These are phyloP conservation scores for Salvator merianae DNA, from an alignment of 2,113 vertebrate genomes.

Conservation along the genomic window DNA sequence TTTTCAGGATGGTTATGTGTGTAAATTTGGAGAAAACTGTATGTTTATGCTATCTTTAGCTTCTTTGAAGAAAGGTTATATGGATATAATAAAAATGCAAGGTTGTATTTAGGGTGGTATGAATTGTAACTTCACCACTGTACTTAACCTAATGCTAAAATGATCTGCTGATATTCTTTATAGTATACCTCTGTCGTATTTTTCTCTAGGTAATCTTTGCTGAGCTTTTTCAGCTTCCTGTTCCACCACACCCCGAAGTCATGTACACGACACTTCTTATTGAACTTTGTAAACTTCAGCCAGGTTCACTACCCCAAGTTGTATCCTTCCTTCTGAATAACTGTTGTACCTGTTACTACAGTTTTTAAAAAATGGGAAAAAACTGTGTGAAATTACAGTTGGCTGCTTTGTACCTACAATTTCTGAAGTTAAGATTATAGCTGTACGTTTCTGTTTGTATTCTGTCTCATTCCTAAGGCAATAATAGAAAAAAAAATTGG, in stretches of 20 bases:
- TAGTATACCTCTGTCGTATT: constrained; percentile 1
- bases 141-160: neutral
- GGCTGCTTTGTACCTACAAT: neutral
- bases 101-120: neutral
- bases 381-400: neutral
- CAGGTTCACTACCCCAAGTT: constrained; percentile 96
- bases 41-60: no score
- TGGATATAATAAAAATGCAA: no score
- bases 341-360: neutral
- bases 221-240: constrained; percentile 91
- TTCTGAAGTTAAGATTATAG: neutral
- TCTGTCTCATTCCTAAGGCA: neutral
- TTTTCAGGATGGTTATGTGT: no score
- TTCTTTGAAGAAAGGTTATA: no score
- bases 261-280: constrained; percentile 98
- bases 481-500: neutral
- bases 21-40: no score
- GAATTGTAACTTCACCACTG: neutral
- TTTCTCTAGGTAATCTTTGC: constrained; percentile 90
- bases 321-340: constrained; percentile 85
- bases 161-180: neutral
- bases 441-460: neutral
- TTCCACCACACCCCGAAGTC: constrained; percentile 91
- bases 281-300: constrained; percentile 96
- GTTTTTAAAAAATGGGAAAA: neutral